Percentiles rank a stretch among this genome's conserved stretches.
Conservation (phyloP, 2,797 vertebrate genomes). For the Coregonus suidteri region DNA sequence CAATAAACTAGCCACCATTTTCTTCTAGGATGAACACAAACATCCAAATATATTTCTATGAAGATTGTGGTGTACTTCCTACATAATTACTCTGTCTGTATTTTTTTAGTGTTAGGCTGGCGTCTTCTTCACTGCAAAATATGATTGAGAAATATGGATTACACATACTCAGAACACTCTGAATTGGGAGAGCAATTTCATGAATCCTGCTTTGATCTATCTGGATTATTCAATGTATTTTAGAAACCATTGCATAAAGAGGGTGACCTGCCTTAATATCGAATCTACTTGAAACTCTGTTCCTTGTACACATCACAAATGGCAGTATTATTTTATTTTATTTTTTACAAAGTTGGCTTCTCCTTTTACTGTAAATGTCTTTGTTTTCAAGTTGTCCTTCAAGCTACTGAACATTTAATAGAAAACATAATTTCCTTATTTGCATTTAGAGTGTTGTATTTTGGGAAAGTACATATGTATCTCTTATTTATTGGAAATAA, state of each 20-base stretch:
- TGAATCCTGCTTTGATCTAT: background rate
- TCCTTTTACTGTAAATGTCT: conserved; percentile 11
- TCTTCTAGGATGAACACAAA: conserved; percentile 2
- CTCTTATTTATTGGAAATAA: conserved; percentile 60
- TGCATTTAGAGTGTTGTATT: conserved; percentile 32
- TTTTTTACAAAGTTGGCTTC: conserved; percentile 2
- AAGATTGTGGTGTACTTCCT: conserved; percentile 14
- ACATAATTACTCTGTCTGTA: background rate
- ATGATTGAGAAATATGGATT: background rate
- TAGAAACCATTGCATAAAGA: conserved; percentile 6
- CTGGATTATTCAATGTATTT: conserved; percentile 7
- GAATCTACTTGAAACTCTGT: conserved; percentile 19
- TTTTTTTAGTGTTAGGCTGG: background rate
- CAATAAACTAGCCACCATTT: conserved; percentile 10
- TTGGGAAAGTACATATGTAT: conserved; percentile 25
- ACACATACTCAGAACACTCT: background rate
- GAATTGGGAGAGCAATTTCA: background rate
- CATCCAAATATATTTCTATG: background rate
- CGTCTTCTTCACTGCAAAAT: background rate
- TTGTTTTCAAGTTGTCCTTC: conserved; percentile 9
- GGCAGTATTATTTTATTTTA: background rate
- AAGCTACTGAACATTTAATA: conserved; percentile 38
- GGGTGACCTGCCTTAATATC: conserved; percentile 8
- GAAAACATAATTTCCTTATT: conserved; percentile 25
- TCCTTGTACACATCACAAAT: conserved; percentile 12